Conservation (phyloP, 2,113 vertebrate genomes). For the Chamaea fasciata region DNA sequence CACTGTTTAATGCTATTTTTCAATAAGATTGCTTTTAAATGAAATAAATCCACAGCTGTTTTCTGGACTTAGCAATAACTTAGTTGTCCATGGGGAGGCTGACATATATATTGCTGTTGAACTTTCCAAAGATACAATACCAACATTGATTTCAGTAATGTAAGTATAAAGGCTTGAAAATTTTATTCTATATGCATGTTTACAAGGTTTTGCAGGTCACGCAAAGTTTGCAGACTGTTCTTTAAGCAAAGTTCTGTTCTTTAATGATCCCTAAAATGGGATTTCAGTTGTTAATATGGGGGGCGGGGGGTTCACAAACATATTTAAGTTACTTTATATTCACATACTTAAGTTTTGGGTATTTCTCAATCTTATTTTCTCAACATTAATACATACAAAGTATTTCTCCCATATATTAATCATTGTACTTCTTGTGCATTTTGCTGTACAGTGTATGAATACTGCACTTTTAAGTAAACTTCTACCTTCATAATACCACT, state of each 20-base stretch:
- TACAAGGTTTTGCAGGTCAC: background rate
- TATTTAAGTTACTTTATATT: background rate
- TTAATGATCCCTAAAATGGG: background rate
- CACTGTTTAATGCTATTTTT: background rate
- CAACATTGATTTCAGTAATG: background rate
- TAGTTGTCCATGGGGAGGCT: background rate
- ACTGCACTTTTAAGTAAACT: background rate
- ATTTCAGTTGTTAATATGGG: background rate
- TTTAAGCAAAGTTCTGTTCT: background rate
- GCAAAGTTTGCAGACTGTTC: background rate
- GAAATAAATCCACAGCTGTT: background rate
- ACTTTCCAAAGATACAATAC: background rate
- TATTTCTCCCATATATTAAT: background rate
- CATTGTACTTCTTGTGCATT: background rate
- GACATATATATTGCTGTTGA: background rate
- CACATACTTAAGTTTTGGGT: background rate
- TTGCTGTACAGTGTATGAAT: background rate
- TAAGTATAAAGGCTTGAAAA: background rate
- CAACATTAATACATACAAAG: background rate
- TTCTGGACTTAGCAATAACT: background rate
- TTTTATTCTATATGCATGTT: background rate
- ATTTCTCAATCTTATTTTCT: background rate
- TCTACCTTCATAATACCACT: background rate
- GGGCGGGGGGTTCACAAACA: rapidly evolving
- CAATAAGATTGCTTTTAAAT: background rate